phyloP scores from a whole-genome alignment of 2,113 vertebrate species.

The Clarias batrachus region DNA sequence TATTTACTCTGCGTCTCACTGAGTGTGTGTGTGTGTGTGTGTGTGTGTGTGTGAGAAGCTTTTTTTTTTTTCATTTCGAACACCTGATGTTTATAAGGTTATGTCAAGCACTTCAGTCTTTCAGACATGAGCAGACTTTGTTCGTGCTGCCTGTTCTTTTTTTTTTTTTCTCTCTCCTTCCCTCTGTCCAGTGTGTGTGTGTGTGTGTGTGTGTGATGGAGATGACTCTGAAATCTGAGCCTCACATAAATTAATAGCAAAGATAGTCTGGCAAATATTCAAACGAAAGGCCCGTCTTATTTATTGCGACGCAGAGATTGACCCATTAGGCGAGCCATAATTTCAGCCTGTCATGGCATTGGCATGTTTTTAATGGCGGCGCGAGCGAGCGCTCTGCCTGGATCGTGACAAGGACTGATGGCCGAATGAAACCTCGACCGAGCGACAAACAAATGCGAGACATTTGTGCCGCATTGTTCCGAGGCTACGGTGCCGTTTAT shows the following conservation, averaged over 20 bases:
- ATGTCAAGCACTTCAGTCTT: neutral
- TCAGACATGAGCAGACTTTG: neutral
- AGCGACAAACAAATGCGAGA: constrained; percentile 59
- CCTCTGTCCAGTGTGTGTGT: neutral
- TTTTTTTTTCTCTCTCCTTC: neutral
- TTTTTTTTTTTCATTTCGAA: neutral
- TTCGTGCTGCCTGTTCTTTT: neutral
- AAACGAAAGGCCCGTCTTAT: constrained; percentile 50
- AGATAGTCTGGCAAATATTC: constrained; percentile 54
- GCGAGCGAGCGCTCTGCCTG: constrained; percentile 29
- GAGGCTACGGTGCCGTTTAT: constrained; percentile 62
- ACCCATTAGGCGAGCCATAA: constrained; percentile 53
- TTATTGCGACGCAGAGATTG: constrained; percentile 53
- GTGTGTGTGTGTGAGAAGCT: neutral
- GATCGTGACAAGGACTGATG: constrained; percentile 58
- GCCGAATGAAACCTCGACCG: constrained; percentile 54
- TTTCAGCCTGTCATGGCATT: constrained; percentile 40
- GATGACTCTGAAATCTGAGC: constrained; percentile 40
- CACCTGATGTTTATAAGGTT: constrained; percentile 8
- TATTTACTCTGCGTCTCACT: constrained; percentile 18
- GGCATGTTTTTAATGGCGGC: constrained; percentile 52
- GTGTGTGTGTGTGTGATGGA: constrained; percentile 37
- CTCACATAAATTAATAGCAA: constrained; percentile 50
- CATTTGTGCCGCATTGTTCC: constrained; percentile 65
- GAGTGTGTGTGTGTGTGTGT: constrained; percentile 12